Percentiles rank a stretch among this genome's conserved stretches.
Evolutionary conservation across 2,113 vertebrate species (phyloP).

Genomic region (Synchiropus splendidus): DNA sequence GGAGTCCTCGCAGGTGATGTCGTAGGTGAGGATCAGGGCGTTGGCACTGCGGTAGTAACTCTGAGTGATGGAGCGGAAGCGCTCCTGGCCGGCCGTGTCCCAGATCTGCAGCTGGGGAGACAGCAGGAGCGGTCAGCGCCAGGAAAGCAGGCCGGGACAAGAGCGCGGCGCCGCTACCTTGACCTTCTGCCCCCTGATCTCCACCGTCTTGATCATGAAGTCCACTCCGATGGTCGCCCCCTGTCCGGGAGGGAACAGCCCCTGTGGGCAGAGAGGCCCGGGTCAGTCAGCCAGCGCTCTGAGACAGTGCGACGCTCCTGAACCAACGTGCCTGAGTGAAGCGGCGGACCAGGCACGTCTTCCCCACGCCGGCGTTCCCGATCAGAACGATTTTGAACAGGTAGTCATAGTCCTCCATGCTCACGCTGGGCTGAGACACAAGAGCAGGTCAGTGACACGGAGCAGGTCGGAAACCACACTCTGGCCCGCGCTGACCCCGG

Average conservation of each 20-base stretch:
- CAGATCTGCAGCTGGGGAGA: conserved; percentile 90
- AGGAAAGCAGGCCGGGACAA: neutral
- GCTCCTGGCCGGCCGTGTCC: conserved; percentile 96
- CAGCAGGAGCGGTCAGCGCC: neutral
- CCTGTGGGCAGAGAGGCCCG: conserved; percentile 59
- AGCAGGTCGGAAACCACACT: too few species aligned
- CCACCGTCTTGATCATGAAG: conserved; percentile 99
- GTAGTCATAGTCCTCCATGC: conserved; percentile 99
- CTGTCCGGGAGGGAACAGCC: conserved; percentile 96
- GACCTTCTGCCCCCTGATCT: conserved; percentile 96
- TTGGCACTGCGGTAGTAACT: conserved; percentile 98
- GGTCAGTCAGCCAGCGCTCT: neutral
- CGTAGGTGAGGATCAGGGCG: conserved; percentile 93
- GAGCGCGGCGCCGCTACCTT: conserved; percentile 70
- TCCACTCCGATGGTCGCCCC: conserved; percentile 97
- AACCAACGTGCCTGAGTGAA: conserved; percentile 90
- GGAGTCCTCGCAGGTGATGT: conserved; percentile 98
- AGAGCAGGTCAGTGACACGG: too few species aligned
- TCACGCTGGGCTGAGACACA: conserved; percentile 77
- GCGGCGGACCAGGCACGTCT: conserved; percentile 95
- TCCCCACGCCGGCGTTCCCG: conserved; percentile 97
- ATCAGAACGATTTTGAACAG: conserved; percentile 99
- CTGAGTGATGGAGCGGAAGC: conserved; percentile 97
- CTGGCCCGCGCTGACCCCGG: too few species aligned
- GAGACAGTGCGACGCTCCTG: neutral